Evolutionary conservation across 1,140 invertebrate genomes (phyloP).

Genomic region (Zophobas atratus): DNA sequence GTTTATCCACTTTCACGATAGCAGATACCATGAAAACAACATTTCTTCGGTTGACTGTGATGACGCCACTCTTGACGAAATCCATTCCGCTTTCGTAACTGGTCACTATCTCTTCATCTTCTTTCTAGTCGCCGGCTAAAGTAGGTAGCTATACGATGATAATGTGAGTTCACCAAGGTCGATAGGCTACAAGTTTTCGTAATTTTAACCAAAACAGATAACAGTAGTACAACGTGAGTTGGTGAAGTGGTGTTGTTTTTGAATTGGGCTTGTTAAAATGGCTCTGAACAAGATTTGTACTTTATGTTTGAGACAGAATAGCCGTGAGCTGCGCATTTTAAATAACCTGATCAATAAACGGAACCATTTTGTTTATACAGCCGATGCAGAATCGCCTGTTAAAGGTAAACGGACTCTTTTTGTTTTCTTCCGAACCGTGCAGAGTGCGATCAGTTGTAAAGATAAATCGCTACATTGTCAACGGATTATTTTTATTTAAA

Average conservation of each 20-base stretch:
- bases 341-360: slow-evolving; percentile 51
- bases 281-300: slow-evolving; percentile 55
- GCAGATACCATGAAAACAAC: no score
- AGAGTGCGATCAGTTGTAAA: slow-evolving; percentile 14
- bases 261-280: slow-evolving; percentile 40
- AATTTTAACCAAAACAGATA: slow-evolving; percentile 19
- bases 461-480: slow-evolving; percentile 28
- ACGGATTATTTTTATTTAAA: slow-evolving; percentile 34
- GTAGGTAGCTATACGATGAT: background rate
- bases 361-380: slow-evolving; percentile 62
- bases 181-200: background rate
- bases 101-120: background rate
- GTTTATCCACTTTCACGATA: no score
- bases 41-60: no score
- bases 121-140: background rate
- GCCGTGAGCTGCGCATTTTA: slow-evolving; percentile 39
- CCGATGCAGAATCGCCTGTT: slow-evolving; percentile 58
- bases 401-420: slow-evolving; percentile 55
- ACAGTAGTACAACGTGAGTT: slow-evolving; percentile 13
- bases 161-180: slow-evolving; percentile 11
- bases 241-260: slow-evolving; percentile 21
- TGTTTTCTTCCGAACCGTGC: slow-evolving; percentile 1
- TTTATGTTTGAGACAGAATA: slow-evolving; percentile 43
- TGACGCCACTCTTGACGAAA: no score
- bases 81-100: background rate